Evolutionary conservation across 2,888 invertebrate species (phyloP).

Genomic region (Geophilus truncorum): DNA sequence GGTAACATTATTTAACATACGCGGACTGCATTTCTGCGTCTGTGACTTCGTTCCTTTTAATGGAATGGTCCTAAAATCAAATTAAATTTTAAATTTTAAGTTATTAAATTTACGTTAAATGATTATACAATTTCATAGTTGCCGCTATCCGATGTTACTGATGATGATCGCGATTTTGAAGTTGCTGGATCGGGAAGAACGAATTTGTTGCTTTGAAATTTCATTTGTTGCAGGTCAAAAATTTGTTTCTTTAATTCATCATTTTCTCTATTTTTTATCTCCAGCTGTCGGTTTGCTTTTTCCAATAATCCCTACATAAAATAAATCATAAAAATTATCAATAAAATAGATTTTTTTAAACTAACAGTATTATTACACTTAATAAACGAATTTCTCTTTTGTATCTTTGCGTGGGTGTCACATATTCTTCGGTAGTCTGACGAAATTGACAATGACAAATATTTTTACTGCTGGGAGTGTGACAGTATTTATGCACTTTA

Average conservation of each 20-base stretch:
- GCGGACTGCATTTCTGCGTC: background rate
- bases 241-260: constrained; percentile 70
- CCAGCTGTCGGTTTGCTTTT: constrained; percentile 69
- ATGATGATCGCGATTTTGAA: constrained; percentile 58
- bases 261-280: constrained; percentile 77
- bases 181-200: constrained; percentile 42
- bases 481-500: background rate
- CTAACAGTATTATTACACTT: constrained; percentile 47
- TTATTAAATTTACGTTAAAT: background rate
- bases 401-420: constrained; percentile 82
- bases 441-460: constrained; percentile 75
- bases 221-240: constrained; percentile 59
- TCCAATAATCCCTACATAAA: constrained; percentile 55
- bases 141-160: constrained; percentile 39
- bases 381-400: constrained; percentile 72
- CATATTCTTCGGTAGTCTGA: constrained; percentile 63
- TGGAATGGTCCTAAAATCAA: background rate
- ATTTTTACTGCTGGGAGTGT: constrained; percentile 50
- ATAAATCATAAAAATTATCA: background rate
- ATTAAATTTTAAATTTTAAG: background rate
- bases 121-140: constrained; percentile 32
- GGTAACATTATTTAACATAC: too few relatives aligned
- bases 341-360: background rate
- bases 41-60: background rate
- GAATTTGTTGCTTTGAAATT: constrained; percentile 46